phyloP scores from a whole-genome alignment of 2,113 vertebrate species.

The Emydocephalus ijimae region DNA sequence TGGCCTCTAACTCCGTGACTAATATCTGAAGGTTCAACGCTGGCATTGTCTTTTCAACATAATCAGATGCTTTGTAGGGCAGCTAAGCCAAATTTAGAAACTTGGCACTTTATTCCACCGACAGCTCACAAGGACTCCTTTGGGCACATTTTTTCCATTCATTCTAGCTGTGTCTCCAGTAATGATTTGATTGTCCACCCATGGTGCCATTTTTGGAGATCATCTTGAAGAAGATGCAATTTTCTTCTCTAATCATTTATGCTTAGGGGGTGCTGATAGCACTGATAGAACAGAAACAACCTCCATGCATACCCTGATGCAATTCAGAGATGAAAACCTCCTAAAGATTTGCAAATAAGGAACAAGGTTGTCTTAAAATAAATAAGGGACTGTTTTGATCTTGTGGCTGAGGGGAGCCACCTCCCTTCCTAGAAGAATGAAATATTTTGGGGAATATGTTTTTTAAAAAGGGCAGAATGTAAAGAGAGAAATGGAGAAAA shows the following conservation, averaged over 20 bases:
- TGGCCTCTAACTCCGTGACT: background rate
- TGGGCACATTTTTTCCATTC: background rate
- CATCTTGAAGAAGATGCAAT: background rate
- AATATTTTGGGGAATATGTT: no score
- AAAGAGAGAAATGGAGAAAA: no score
- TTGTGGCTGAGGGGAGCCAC: no score
- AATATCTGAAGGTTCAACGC: background rate
- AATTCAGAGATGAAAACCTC: background rate
- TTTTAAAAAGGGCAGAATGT: no score
- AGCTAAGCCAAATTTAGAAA: background rate
- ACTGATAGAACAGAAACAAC: no score
- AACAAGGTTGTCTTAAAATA: background rate
- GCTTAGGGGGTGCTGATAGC: background rate
- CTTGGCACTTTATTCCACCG: background rate
- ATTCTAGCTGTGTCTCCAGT: background rate
- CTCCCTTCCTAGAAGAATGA: no score
- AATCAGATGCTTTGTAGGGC: background rate
- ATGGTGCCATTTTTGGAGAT: constrained; percentile 17
- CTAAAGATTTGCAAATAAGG: background rate
- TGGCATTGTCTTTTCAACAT: background rate
- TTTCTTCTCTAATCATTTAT: background rate
- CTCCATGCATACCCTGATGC: background rate
- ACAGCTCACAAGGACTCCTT: background rate
- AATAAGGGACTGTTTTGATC: background rate
- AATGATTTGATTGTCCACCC: background rate